These are phyloP conservation scores for Hyalella azteca DNA, from an alignment of 2,888 invertebrate species.

Conservation along the genomic window DNA sequence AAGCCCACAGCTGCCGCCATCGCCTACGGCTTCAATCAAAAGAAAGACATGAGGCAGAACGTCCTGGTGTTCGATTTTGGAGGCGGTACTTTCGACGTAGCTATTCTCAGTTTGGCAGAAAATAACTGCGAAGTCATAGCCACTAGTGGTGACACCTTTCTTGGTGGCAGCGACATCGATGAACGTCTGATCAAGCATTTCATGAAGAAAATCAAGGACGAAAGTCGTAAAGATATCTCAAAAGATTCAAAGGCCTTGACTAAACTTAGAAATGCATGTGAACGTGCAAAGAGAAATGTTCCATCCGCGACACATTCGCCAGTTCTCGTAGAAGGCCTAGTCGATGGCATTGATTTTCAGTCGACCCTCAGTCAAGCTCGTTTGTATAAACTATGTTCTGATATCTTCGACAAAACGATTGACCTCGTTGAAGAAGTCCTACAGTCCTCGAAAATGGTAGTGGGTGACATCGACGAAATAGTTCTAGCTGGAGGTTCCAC, in stretches of 20 bases:
- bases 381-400: conserved; percentile 25
- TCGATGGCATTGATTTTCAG: conserved; percentile 5
- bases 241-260: neutral
- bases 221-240: neutral
- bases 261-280: neutral
- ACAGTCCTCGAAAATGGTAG: neutral
- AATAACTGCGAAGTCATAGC: neutral
- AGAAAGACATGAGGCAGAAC: neutral
- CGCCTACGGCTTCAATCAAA: conserved; percentile 13
- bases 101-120: neutral
- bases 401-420: neutral
- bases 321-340: neutral
- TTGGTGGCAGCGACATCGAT: conserved; percentile 21
- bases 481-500: conserved; percentile 25
- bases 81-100: conserved; percentile 26
- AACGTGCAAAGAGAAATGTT: conserved; percentile 13
- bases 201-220: neutral
- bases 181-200: neutral
- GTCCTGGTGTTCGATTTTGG: conserved; percentile 31
- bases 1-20: conserved; percentile 26
- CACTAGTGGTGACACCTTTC: neutral
- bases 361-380: neutral
- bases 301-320: neutral
- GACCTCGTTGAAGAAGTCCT: neutral
- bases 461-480: conserved; percentile 10